Evolutionary conservation across 2,113 vertebrate species (phyloP).

Genomic region (Phalacrocorax carbo): DNA sequence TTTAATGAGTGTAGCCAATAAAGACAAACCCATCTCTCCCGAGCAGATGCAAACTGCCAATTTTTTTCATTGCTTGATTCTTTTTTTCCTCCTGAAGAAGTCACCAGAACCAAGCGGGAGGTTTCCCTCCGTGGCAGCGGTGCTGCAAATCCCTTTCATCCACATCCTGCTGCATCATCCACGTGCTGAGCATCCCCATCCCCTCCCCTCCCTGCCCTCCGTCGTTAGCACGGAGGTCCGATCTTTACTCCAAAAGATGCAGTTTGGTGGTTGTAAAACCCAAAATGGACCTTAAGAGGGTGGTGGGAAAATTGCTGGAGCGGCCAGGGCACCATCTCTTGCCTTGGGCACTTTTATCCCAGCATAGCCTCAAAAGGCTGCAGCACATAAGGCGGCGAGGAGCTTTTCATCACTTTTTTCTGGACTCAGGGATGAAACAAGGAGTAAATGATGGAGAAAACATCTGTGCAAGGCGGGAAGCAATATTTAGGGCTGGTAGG

Average conservation of each 20-base stretch:
- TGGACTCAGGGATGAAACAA: neutral
- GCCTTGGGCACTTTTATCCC: neutral
- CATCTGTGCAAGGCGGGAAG: neutral
- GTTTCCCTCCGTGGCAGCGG: neutral
- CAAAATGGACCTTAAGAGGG: neutral
- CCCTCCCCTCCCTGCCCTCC: neutral
- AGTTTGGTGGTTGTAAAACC: neutral
- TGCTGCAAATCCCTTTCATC: neutral
- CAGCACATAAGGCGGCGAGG: neutral
- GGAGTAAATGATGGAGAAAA: neutral
- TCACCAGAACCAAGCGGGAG: neutral
- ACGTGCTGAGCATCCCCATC: neutral
- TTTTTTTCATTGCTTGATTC: neutral
- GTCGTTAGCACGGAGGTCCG: fast-evolving
- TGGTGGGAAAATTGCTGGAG: neutral
- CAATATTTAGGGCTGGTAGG: neutral
- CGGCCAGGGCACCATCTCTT: neutral
- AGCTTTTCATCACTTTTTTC: neutral
- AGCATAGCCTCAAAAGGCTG: fast-evolving
- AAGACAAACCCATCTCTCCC: conserved; percentile 3
- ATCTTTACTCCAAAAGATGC: neutral
- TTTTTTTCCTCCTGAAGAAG: neutral
- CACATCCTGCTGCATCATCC: neutral
- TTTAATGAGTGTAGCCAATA: neutral
- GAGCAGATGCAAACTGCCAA: neutral